Percentiles rank a stretch among this genome's conserved stretches.
Evolutionary conservation across 2,113 vertebrate species (phyloP).

Genomic region (Synchiropus splendidus): DNA sequence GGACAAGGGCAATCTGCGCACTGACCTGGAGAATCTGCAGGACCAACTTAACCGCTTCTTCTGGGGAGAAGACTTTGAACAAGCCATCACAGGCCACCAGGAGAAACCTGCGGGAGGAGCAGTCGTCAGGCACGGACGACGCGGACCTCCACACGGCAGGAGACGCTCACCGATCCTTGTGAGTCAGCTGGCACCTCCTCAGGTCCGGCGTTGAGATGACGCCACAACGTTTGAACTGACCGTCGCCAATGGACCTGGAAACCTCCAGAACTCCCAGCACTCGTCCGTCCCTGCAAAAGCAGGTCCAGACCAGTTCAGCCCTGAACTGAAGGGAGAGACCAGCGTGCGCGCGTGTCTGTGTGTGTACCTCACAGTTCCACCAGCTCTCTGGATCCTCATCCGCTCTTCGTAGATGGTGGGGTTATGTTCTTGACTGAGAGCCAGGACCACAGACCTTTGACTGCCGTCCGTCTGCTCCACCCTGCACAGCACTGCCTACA

Average conservation of each 20-base stretch:
- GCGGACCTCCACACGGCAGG: too few species aligned
- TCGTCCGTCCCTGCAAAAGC: constrained; percentile 75
- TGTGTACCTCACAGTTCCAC: constrained; percentile 86
- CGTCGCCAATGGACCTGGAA: constrained; percentile 92
- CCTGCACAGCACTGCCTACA: constrained; percentile 86
- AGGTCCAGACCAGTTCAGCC: too few species aligned
- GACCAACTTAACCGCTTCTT: constrained; percentile 88
- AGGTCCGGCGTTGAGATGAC: constrained; percentile 89
- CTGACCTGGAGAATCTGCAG: constrained; percentile 76
- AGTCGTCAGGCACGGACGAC: too few species aligned
- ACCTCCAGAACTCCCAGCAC: constrained; percentile 91
- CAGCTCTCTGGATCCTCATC: constrained; percentile 93
- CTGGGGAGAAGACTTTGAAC: constrained; percentile 93
- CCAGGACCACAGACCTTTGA: constrained; percentile 72
- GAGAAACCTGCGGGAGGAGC: constrained; percentile 78
- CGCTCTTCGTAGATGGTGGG: constrained; percentile 92
- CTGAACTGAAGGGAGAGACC: too few species aligned
- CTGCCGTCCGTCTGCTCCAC: constrained; percentile 55
- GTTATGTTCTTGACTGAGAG: constrained; percentile 92
- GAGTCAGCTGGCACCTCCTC: constrained; percentile 79
- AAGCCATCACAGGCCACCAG: constrained; percentile 91
- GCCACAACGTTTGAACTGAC: constrained; percentile 92
- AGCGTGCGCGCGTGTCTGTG: too few species aligned
- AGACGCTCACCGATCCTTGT: constrained; percentile 75
- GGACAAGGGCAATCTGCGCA: too few species aligned